Evolutionary conservation across 2,888 invertebrate species (phyloP), one percentile per base, ranked within the genome.

Genomic region (Drosophila buzzatii): DNA sequence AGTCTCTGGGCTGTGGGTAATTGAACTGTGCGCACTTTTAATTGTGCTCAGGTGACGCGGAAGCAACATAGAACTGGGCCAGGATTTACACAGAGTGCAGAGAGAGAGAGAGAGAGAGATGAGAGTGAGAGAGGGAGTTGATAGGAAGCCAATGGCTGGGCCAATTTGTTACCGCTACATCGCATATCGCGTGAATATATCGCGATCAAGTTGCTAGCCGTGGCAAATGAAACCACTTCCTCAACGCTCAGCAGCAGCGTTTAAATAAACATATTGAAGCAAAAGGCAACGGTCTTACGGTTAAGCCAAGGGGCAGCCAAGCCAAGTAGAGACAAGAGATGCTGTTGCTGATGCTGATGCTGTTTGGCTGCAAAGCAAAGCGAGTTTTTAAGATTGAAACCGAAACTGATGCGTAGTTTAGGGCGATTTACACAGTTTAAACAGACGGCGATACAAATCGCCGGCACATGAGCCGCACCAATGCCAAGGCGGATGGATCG

Each of bases 371-470:
- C 39, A 39, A 35, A 37, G 63, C 42, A 23, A 45, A 49, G 64
- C 81, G 66, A 76, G 88, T 66, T 82, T 76, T 51, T 68, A 85
- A 85, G 91, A 90, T 87, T 87, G 89, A 88, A 88, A 88, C 87
- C 91, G 87, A 88, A 88, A 88, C 87, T 91, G 91, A 88, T 88
- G 85, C 91, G 90, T 90, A 85, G 91, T 90, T 88, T 90, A 90
- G 91, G 90, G 87, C 87, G 91, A 88, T 88, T 91, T 91, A 90
- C 90, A 90, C 90, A 89, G 91, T 82, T 90, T 87, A 90, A 90
- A 89, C 85, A 85, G 82, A 88, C 85, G 78, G 79, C 72, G 89
- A 86, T 86, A 86, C 89, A 89, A 89, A 86, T 86, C 86, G 85
- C 85, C 70, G 80, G 85, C 72, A 86, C 63, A 71, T 76, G 66